Base-by-base conservation (phyloP, 2,888 invertebrate species). In the Cataglyphis altisquamis region DNA sequence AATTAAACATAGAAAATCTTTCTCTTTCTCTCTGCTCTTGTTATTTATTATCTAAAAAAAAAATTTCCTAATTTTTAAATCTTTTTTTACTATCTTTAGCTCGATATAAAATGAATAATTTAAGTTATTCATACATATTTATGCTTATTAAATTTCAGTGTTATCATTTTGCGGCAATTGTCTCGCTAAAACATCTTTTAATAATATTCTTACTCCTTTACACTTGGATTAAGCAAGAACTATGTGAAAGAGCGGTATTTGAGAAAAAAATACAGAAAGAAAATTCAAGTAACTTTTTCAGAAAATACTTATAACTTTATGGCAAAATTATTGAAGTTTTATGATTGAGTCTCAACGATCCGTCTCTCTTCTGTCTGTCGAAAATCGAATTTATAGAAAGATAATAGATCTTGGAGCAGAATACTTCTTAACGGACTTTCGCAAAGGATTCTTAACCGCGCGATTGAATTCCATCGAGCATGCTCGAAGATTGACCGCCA, bases 401-500 rank as follows among this genome's bases (percentile, higher is more conserved):
- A 62, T 60, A 70, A 80, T 72, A 36, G 45, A 80, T 25, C 25
- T n/a, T 45, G 25, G 60, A 21, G 41, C 32, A 21, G 41, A 60
- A 45, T 21, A 70, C 6, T 41, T 45, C n/a, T 82, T 67, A 55
- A 32, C 25, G 72, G 60, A 72, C 39, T 67, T 75, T 29, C 45
- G 63, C 21, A 25, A 3, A 62, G 57, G 78, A 60, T 80, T 63
- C n/a, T 39, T 48, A 48, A 64, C 29, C 18, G 36, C 21, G 62
- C 10, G 29, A 82, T 75, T 55, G 81, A 78, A 63, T 82, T 45
- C 48, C 48, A 32, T 45, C 55, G 39, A 73, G 57, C 36, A 55
- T 18, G 21, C 39, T 52, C 45, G 64, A 55, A 68, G 62, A 87
- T 90, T 91, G 91, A 88, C 86, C 86, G 84, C 84, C 89, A 77